Conservation (phyloP, 2,888 invertebrate genomes). For the Geophilus truncorum region DNA sequence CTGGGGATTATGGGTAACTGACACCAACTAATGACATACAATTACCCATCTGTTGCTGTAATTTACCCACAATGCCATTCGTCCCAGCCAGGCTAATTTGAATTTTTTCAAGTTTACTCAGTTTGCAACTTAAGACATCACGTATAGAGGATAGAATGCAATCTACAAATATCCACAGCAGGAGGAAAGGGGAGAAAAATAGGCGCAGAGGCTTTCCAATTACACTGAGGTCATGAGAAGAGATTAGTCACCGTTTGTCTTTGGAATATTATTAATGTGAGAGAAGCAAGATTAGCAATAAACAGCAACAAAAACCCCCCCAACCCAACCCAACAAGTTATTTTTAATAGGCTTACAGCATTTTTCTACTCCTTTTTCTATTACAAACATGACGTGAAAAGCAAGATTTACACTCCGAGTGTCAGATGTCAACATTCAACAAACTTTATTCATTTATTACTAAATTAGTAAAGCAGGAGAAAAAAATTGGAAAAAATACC, state of each 20-base stretch:
- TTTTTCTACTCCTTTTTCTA: background rate
- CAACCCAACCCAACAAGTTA: background rate
- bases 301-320: background rate
- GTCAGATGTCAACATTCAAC: background rate
- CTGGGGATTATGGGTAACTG: too few species aligned
- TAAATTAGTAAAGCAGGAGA: too few species aligned
- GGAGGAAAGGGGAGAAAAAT: slow-evolving; percentile 23
- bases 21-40: too few species aligned
- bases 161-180: slow-evolving; percentile 20
- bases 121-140: slow-evolving; percentile 5
- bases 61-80: too few species aligned
- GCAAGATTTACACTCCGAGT: background rate
- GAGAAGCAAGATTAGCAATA: slow-evolving; percentile 18
- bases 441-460: background rate
- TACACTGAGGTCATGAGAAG: slow-evolving; percentile 27
- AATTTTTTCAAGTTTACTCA: too few species aligned
- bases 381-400: slow-evolving; percentile 6
- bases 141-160: background rate
- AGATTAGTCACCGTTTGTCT: slow-evolving; percentile 27
- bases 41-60: too few species aligned
- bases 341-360: slow-evolving; percentile 14
- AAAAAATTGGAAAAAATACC: too few species aligned
- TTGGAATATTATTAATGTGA: slow-evolving; percentile 21
- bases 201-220: slow-evolving; percentile 19
- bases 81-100: too few species aligned